A percentile compares a stretch with the other conserved stretches of the same genome.
These are phyloP conservation scores for Charaxes varanes DNA, from an alignment of 1,140 invertebrate species.

Conservation along the genomic window DNA sequence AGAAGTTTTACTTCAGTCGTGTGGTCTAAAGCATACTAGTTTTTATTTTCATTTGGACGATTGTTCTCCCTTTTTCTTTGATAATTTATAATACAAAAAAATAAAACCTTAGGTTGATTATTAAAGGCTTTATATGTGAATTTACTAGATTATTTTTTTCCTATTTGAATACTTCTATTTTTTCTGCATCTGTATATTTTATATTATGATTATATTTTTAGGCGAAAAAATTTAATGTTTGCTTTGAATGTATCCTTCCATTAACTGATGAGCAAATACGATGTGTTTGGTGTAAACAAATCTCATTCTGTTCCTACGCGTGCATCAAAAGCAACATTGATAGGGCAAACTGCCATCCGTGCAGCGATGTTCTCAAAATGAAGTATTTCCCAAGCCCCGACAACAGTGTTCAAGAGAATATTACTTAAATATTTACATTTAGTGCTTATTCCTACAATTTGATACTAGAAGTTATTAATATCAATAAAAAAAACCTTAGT, in stretches of 20 bases:
- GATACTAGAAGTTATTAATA: too few relatives aligned
- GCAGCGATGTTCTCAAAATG: constrained; percentile 35
- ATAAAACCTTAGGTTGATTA: too few relatives aligned
- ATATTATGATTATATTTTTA: constrained; percentile 26
- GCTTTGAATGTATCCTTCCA: constrained; percentile 53
- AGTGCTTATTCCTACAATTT: too few relatives aligned
- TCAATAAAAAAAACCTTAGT: too few relatives aligned
- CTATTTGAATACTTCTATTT: too few relatives aligned
- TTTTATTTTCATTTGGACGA: too few relatives aligned
- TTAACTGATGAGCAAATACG: constrained; percentile 32
- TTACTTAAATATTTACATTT: too few relatives aligned
- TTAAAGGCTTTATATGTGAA: too few relatives aligned
- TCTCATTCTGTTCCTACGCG: constrained; percentile 44
- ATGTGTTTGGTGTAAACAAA: constrained; percentile 38
- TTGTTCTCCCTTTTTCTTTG: too few relatives aligned
- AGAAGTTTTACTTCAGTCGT: too few relatives aligned
- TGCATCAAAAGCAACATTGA: constrained; percentile 43
- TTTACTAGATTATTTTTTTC: too few relatives aligned
- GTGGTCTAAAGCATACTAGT: too few relatives aligned
- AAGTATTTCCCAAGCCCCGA: constrained; percentile 28
- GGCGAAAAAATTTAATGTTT: constrained; percentile 45
- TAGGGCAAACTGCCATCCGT: constrained; percentile 44
- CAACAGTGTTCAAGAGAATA: not conserved
- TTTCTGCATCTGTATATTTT: not conserved
- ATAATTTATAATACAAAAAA: not conserved